Conservation (phyloP, 2,797 vertebrate genomes). For the Chaetodon trifasciatus region DNA sequence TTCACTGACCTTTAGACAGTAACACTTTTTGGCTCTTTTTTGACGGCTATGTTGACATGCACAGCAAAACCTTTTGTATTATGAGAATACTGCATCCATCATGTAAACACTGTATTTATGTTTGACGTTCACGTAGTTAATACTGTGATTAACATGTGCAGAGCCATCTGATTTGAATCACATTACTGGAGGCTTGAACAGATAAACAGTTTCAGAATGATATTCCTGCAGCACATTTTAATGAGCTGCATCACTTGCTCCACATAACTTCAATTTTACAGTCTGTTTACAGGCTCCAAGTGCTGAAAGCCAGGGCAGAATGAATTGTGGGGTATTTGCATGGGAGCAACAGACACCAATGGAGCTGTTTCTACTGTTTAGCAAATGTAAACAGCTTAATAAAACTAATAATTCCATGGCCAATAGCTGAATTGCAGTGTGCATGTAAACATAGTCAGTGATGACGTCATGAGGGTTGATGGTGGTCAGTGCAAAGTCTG, state of each 20-base stretch:
- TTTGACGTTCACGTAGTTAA: conserved; percentile 8
- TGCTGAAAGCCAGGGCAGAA: not conserved
- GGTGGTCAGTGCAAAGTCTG: conserved; percentile 81
- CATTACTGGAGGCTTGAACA: not conserved
- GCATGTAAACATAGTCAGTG: conserved; percentile 72
- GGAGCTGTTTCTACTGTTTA: conserved; percentile 4
- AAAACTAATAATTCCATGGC: not conserved
- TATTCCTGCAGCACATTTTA: conserved; percentile 2
- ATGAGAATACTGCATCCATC: conserved; percentile 38
- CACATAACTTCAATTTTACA: conserved; percentile 9
- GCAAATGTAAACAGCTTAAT: conserved; percentile 22
- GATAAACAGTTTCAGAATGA: conserved; percentile 7
- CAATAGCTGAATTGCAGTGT: conserved; percentile 26
- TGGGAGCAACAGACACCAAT: not conserved
- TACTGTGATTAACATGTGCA: not conserved
- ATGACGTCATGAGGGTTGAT: conserved; percentile 63
- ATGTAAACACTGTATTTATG: conserved; percentile 34
- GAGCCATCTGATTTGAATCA: not conserved
- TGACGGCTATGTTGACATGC: conserved; percentile 70
- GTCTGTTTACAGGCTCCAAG: conserved; percentile 19
- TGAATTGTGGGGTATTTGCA: conserved; percentile 4
- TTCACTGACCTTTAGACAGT: conserved; percentile 72
- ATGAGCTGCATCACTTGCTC: conserved; percentile 1
- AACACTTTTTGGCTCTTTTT: conserved; percentile 68
- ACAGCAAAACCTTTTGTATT: conserved; percentile 13